Base-by-base conservation (phyloP, 2,888 invertebrate genomes). In the Dioctria rufipes region DNA sequence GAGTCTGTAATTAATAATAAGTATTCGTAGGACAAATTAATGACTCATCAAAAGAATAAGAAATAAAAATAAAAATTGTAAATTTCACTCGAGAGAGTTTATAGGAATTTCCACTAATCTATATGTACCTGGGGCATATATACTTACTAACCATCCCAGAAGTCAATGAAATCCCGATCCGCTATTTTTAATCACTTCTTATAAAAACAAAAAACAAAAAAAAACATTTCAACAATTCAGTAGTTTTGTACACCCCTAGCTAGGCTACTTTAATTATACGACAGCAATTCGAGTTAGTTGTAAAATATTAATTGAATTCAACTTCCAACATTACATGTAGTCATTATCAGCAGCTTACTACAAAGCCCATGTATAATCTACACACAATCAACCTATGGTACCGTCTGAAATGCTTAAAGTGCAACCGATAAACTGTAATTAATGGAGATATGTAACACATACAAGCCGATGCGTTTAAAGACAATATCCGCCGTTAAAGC, bases 281-380 rank as follows among this genome's bases (percentile, higher is more conserved):
- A 71, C 71, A 71, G 51, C 54, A 39, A 37, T 71, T 51, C 54
- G 39, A 51, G 71, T 25, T 25, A 25, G 25, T 71, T 71, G 71
- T 71, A 71, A 71, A 71, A 71, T 71, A 71, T 71, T 71, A 71
- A 71, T 71, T 71, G 51, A 71, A 71, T 51, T 37, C 54, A 51
- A 39, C 51, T 39, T 39, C 51, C 37, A 71, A 4, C 11, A 39
- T 25, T 25, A 25, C 49, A 54, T 51, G 51, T 71, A 51, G 71
- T 71, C 71, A 71, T 71, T 71, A 71, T 71, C 71, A 51, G 49
- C 25, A 25, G 25, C 25, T 25, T 25, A 25, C 71, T 37, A 46
- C 39, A n/a, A 37, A 11, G 71, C 54, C 6, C 71, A 54, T 71
- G 71, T 25, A 2, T 71, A 71, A 71, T 71, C 71, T 54, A 71